Percentiles rank a stretch among this genome's conserved stretches.
These are phyloP conservation scores for Odobenus rosmarus DNA, from an alignment of 2,113 vertebrate species.

Conservation along the genomic window DNA sequence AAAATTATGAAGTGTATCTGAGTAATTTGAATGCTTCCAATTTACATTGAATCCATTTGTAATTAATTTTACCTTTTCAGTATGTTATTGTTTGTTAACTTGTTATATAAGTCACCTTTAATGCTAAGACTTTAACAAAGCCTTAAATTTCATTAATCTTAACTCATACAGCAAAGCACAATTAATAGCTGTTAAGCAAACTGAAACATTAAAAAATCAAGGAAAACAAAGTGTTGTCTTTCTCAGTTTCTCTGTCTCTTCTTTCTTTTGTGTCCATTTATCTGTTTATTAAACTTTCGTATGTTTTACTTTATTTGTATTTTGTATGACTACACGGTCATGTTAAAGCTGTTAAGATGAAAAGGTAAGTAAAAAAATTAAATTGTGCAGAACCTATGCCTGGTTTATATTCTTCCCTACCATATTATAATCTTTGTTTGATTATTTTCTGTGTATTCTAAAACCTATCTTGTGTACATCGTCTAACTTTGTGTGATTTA, in stretches of 20 bases:
- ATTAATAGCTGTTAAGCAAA: constrained; percentile 72
- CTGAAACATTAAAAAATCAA: constrained; percentile 78
- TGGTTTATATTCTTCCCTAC: constrained; percentile 6
- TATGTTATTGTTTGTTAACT: constrained; percentile 55
- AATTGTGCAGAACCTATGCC: background rate
- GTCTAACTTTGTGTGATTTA: constrained; percentile 39
- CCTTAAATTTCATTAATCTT: constrained; percentile 64
- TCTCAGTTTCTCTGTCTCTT: constrained; percentile 82
- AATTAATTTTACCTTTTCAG: constrained; percentile 67
- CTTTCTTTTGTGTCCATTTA: constrained; percentile 79
- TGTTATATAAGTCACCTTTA: constrained; percentile 71
- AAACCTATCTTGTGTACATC: constrained; percentile 21
- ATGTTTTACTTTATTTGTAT: constrained; percentile 72
- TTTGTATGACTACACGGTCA: constrained; percentile 66
- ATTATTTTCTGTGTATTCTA: constrained; percentile 54
- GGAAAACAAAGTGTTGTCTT: constrained; percentile 81
- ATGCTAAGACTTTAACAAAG: constrained; percentile 65
- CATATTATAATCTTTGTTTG: constrained; percentile 34
- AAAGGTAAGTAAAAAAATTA: constrained; percentile 73
- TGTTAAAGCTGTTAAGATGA: constrained; percentile 71
- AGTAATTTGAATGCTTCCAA: constrained; percentile 68
- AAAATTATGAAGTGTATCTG: constrained; percentile 61
- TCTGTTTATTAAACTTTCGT: constrained; percentile 65
- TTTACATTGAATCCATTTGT: constrained; percentile 58
- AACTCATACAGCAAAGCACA: constrained; percentile 60